A percentile compares a stretch with the other conserved stretches of the same genome.
These are phyloP conservation scores for Schrankia costaestrigalis DNA, from an alignment of 2,888 invertebrate species.

Conservation along the genomic window DNA sequence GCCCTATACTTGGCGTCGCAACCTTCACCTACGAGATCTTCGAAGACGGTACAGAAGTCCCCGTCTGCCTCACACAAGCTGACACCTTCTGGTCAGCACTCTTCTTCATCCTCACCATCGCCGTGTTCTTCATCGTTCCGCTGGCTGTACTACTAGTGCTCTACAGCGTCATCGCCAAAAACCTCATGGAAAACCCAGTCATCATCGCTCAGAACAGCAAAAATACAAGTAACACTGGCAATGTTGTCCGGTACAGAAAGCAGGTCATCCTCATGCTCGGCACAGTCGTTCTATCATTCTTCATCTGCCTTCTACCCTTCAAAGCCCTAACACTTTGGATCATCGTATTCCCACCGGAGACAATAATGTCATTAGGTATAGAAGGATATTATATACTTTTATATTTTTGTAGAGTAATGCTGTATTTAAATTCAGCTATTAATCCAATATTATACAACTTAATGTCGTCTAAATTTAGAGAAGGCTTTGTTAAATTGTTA, in stretches of 20 bases:
- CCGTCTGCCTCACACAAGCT: constrained; percentile 90
- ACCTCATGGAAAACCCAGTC: constrained; percentile 89
- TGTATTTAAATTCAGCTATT: constrained; percentile 94
- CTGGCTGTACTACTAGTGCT: constrained; percentile 89
- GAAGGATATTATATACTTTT: constrained; percentile 91
- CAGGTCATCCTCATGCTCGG: constrained; percentile 94
- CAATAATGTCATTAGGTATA: constrained; percentile 85
- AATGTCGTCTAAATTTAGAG: constrained; percentile 94
- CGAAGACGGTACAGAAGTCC: constrained; percentile 85
- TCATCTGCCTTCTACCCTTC: constrained; percentile 93
- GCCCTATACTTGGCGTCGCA: constrained; percentile 92
- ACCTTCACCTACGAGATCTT: constrained; percentile 87
- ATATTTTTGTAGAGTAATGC: constrained; percentile 92
- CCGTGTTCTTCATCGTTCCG: constrained; percentile 92
- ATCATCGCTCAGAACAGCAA: constrained; percentile 83
- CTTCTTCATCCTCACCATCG: constrained; percentile 90
- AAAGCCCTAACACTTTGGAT: constrained; percentile 93
- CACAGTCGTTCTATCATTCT: constrained; percentile 94
- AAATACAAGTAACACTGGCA: constrained; percentile 68
- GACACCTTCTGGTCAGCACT: constrained; percentile 88
- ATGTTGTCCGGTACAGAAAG: constrained; percentile 86
- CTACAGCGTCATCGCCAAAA: constrained; percentile 92
- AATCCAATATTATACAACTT: constrained; percentile 95
- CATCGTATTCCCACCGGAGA: constrained; percentile 87
- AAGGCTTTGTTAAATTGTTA: constrained; percentile 87